Evolutionary conservation across 1,140 invertebrate genomes (phyloP), one percentile per base, ranked within the genome.

Genomic region (Ptiloglossa arizonensis): DNA sequence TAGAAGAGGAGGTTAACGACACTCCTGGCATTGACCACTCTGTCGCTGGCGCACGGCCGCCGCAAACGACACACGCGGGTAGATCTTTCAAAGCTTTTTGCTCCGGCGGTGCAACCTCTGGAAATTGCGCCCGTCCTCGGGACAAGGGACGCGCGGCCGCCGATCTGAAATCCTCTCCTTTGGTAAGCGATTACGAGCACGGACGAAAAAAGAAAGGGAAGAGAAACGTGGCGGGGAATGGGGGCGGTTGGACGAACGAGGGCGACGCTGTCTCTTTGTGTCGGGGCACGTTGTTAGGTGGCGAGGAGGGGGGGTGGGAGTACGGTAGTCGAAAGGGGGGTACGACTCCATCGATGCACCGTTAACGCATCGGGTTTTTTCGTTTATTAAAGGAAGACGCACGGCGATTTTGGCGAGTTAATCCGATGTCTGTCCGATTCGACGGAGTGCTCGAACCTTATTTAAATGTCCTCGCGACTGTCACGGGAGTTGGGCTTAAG

Each of bases 11-110:
- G 77, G 77, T 79, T 72, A 79, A 79, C 77, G 77, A 79, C 77
- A 79, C 77, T 74, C 41, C 72, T 79, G 77, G 77, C 77, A 79
- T 79, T 79, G 77, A 79, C 73, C 73, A 76, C 62, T 79, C 71
- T 66, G 77, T 66, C 71, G 60, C 71, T 79, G 70, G 64, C 29
- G 73, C 38, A 60, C 60, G 22, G 50, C 5, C 70, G 70, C 60
- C 60, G 71, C 77, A 66, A 74, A 79, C 77, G 70, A 79, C 77
- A 74, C 70, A 66, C 70, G 77, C 70, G 52, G 70, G 59, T 67
- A 79, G 77, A 79, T 66, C 71, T 56, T 22, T 60, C 54, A 50
- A n/a, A 59, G 60, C 70, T 79, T 79, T 79, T 79, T 79, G 77
- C 70, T 44, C 44, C n/a, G 57, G 11, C 74, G 57, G 35, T 24